A percentile compares a stretch with the other conserved stretches of the same genome.
Conservation (phyloP, 2,113 vertebrate genomes). For the Barnardius zonarius region DNA sequence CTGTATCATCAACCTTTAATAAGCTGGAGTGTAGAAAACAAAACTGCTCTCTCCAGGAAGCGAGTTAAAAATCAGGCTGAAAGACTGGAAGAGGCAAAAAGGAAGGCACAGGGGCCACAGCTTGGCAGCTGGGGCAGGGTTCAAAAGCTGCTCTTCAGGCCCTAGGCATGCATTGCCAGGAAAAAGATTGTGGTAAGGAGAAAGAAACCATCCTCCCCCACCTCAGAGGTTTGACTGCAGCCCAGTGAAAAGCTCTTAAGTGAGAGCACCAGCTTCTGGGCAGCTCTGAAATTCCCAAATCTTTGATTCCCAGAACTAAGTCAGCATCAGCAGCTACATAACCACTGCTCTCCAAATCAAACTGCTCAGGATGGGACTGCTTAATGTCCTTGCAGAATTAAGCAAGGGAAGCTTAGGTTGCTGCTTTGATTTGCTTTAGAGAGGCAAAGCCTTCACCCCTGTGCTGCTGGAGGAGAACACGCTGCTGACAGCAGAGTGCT, state of each 20-base stretch:
- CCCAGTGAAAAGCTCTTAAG: neutral
- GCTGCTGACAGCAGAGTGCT: neutral
- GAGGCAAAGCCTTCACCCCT: neutral
- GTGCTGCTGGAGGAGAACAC: accelerated
- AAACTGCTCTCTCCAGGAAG: neutral
- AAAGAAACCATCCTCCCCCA: neutral
- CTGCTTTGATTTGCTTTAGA: neutral
- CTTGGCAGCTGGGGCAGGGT: neutral
- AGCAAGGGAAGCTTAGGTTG: neutral
- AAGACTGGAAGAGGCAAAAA: neutral
- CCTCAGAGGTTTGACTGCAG: neutral
- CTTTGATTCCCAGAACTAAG: neutral
- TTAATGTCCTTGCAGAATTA: neutral
- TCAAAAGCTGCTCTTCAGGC: neutral
- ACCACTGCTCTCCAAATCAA: neutral
- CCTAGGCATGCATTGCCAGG: neutral
- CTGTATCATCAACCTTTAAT: neutral
- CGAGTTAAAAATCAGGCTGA: neutral
- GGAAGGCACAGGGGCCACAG: accelerated
- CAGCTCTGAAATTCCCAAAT: neutral
- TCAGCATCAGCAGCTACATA: neutral
- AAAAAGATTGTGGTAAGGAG: neutral
- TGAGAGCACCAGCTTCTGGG: neutral
- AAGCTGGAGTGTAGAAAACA: neutral
- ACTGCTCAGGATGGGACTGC: neutral